Base-by-base conservation (phyloP, 2,888 invertebrate species). In the Parthenolecanium corni region DNA sequence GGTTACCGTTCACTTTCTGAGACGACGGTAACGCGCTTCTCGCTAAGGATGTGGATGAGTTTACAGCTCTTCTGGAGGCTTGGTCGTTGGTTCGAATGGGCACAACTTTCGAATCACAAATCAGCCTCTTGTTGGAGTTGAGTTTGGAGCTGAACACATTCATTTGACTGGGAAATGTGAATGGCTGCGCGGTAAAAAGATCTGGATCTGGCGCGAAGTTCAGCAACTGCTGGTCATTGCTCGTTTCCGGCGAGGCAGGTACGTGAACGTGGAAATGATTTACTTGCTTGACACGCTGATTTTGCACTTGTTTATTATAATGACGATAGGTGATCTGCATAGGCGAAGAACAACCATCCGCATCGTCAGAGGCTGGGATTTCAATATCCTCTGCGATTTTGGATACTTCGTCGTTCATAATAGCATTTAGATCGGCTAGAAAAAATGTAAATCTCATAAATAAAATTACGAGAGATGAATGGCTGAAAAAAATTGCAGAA, bases 261-360 rank as follows among this genome's bases (percentile, higher is more conserved):
- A 49, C 49, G 14, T 49, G 49, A 5, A 49, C 49, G 23, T 49
- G 49, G 14, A 49, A 21, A 21, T 49, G 49, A 49, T 49, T 49
- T 21, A 49, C 49, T 6, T 49, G 49, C 11, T 23, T 20, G 23
- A 42, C 44, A 4, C 14, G 44, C n/a, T 42, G 44, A 3, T 49
- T 18, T 9, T 9, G 18, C 20, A 49, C 20, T 11, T 20, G 20
- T 18, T 49, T 49, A 14, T 21, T 5, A 11, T 20, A 11, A 9
- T 49, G 18, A 5, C 44, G 44, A 18, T 16, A 42, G 18, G 16
- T 14, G 14, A 16, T 18, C 20, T 20, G 3, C 20, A 12, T 14
- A 11, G 49, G 21, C 6, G n/a, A 18, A 21, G 18, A 18, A 21
- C 9, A 11, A 14, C 21, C 49, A 23, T 49, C 49, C 14, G 49